Evolutionary conservation across 2,888 invertebrate genomes (phyloP), one percentile per base, ranked within the genome.

Genomic region (Mythimna albipuncta): DNA sequence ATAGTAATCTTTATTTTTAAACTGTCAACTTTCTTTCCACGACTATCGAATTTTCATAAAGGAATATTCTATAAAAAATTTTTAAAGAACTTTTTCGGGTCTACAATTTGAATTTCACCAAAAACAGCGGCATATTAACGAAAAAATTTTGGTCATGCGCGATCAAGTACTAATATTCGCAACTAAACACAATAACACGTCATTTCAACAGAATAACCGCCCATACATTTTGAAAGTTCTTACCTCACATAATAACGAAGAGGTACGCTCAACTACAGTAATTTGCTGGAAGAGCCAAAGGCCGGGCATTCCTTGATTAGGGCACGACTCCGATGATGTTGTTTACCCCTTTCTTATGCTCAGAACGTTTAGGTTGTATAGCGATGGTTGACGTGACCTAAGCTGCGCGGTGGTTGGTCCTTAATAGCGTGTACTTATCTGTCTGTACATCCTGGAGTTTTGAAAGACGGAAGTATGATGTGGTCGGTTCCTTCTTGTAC

Each of bases 311-410:
- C 87, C 88, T 91, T 91, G 91, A 87, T 91, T 89, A 90, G 85
- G 86, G 81, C 86, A 89, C 85, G 89, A 85, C 83, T 81, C 76
- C 80, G 89, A 90, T 91, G 89, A 92, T 91, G 85, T 86, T 88
- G 85, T 89, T 89, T 89, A 89, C 85, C 85, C 75, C 81, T 75
- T 76, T 76, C 77, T 85, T 83, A 79, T 78, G 79, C 68, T 75
- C 59, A 72, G 72, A 77, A 64, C 78, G 72, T 82, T 78, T 69
- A 82, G 74, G 69, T 77, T 70, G 11, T 84, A 85, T 81, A 79
- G 81, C 74, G 78, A 74, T 82, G 69, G 77, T 81, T 82, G 69
- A 83, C 65, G 85, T 80, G 79, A 85, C 84, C 75, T 75, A 59
- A 55, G 69, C 77, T 61, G 78, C 81, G 81, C 77, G 84, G 84